Evolutionary conservation across 2,888 invertebrate species (phyloP), one percentile per base, ranked within the genome.

Genomic region (Melipona bicolor): DNA sequence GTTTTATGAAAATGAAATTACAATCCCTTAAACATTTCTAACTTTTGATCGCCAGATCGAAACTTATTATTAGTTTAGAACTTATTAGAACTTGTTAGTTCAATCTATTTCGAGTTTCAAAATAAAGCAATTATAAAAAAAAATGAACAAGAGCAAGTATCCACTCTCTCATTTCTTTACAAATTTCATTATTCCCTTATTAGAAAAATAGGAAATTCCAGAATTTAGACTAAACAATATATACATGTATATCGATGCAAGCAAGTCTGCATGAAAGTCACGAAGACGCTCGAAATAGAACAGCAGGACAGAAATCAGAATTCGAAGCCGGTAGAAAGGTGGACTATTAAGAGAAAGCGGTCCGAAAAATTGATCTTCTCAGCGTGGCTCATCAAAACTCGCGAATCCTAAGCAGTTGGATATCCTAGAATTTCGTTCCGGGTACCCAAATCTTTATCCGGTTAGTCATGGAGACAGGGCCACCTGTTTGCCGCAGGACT

Each of bases 281-380:
- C n/a, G n/a, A 21, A 24, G 43, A 59, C 64, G n/a, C 24, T 24
- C 9, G 36, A 24, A 64, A 21, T 43, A 36, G 19, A 36, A 36
- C 59, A 77, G 79, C 43, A 43, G 43, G 2, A 65, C 65, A 69
- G 76, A 32, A 49, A 56, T 32, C 50, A 61, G 67, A 71, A 79
- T 84, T 52, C 43, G 64, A 76, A 61, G 81, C 68, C 85, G 77
- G 86, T 88, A 87, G 88, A 89, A 91, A 88, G 85, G 81, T 65
- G 83, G 84, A 77, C 88, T 88, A 87, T 90, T 91, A 87, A 84
- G 91, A 91, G 91, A 93, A 93, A 93, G 93, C 93, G 93, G 91
- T 90, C 90, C 93, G 92, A 79, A 93, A 93, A 93, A 89, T 89
- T 89, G 90, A 90, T 91, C 85, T 77, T 85, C 78, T 77, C 79